Percentiles rank a stretch among this genome's conserved stretches.
Evolutionary conservation across 2,797 vertebrate genomes (phyloP).

Genomic region (Micrastur ruficollis): DNA sequence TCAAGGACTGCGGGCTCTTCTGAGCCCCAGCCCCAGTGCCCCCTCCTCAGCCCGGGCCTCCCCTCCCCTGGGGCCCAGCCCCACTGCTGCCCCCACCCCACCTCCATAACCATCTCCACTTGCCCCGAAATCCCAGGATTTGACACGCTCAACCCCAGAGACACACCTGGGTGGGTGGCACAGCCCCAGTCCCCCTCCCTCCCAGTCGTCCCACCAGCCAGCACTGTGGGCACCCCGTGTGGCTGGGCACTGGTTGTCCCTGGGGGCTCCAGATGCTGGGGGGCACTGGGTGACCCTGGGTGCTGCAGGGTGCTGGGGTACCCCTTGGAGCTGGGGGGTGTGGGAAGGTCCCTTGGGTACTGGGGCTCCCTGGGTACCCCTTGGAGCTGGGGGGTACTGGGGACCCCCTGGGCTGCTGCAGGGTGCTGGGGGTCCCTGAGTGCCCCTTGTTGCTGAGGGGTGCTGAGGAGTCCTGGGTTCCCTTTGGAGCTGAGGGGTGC

Average conservation of each 20-base stretch:
- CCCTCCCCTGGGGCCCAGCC: neutral
- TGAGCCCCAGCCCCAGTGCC: constrained; percentile 63
- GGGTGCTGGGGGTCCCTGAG: neutral
- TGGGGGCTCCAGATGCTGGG: neutral
- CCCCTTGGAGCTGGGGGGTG: neutral
- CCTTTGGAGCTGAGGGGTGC: neutral
- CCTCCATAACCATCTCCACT: neutral
- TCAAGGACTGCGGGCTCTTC: constrained; percentile 98
- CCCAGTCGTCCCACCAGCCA: neutral
- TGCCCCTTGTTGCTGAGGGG: no score
- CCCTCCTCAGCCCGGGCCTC: neutral
- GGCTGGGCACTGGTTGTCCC: neutral
- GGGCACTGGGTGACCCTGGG: no score
- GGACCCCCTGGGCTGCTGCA: neutral
- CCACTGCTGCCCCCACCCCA: neutral
- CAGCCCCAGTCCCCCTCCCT: accelerated
- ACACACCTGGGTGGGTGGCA: neutral
- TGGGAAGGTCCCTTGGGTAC: neutral
- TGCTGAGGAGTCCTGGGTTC: neutral
- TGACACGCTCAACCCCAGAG: neutral
- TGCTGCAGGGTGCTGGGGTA: no score
- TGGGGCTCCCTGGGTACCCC: neutral
- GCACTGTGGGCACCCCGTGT: accelerated
- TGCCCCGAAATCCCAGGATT: neutral
- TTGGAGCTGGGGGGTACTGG: neutral